phyloP scores from a whole-genome alignment of 2,888 invertebrate genomes.

The Nematopogon swammerdamellus region DNA sequence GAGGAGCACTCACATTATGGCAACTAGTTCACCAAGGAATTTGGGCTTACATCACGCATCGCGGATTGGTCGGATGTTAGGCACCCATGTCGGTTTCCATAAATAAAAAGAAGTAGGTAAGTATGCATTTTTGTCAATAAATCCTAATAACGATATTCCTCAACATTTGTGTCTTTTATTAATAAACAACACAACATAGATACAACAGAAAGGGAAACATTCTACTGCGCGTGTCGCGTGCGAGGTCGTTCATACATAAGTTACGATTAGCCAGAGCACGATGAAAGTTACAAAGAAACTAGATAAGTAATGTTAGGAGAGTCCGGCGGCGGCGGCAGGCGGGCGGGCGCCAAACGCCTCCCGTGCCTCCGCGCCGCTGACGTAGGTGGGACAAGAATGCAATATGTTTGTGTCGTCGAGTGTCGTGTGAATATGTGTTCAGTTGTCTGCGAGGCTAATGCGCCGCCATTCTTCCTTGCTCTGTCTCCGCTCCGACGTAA shows the following conservation, averaged over 20 bases:
- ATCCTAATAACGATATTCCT: too few relatives aligned
- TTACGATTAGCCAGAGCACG: constrained; percentile 39
- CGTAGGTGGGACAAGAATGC: constrained; percentile 49
- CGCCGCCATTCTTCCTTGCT: background rate
- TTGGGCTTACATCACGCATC: too few relatives aligned
- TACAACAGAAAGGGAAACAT: too few relatives aligned
- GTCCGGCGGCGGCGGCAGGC: constrained; percentile 18
- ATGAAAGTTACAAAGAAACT: constrained; percentile 49
- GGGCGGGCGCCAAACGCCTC: too few relatives aligned
- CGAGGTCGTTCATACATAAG: background rate
- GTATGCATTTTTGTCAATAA: background rate
- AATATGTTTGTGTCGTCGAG: constrained; percentile 24
- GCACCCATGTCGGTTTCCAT: too few relatives aligned
- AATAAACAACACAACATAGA: too few relatives aligned
- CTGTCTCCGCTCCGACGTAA: background rate
- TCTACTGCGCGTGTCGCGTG: too few relatives aligned
- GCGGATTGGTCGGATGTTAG: too few relatives aligned
- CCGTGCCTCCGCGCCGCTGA: background rate
- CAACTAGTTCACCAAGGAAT: too few relatives aligned
- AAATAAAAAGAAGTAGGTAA: background rate
- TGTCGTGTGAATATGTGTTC: background rate
- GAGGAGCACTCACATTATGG: too few relatives aligned
- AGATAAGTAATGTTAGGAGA: constrained; percentile 28
- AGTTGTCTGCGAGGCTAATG: background rate
- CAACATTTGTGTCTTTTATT: too few relatives aligned